These are phyloP conservation scores for Lindbergichthys nudifrons DNA, from an alignment of 2,797 vertebrate genomes.

Conservation along the genomic window DNA sequence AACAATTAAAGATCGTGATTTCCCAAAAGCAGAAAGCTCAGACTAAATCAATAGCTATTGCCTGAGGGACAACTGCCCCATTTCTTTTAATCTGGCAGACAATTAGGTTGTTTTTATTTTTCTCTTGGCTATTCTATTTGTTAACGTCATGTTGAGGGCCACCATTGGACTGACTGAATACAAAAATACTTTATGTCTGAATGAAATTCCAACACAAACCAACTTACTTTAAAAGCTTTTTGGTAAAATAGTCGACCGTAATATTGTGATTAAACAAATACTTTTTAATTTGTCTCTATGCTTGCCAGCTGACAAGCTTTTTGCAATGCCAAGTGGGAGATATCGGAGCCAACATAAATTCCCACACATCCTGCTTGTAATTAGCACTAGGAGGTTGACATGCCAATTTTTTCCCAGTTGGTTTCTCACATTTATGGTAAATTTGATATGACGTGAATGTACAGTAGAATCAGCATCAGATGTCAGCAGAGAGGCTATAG, in stretches of 20 bases:
- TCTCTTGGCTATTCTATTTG: slow-evolving; percentile 1
- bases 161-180: slow-evolving; percentile 3
- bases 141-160: slow-evolving; percentile 12
- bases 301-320: slow-evolving; percentile 60
- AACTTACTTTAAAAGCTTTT: slow-evolving; percentile 3
- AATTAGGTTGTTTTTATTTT: slow-evolving; percentile 4
- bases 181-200: background rate
- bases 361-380: slow-evolving; percentile 66
- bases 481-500: slow-evolving; percentile 53
- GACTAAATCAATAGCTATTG: slow-evolving; percentile 38
- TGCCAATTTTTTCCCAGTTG: slow-evolving; percentile 56
- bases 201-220: slow-evolving; percentile 16
- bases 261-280: slow-evolving; percentile 32
- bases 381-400: slow-evolving; percentile 68
- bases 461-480: slow-evolving; percentile 56
- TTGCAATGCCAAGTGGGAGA: slow-evolving; percentile 60
- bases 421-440: slow-evolving; percentile 62
- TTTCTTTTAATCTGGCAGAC: slow-evolving; percentile 28
- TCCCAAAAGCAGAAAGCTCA: slow-evolving; percentile 34
- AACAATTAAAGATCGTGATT: slow-evolving; percentile 36
- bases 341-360: slow-evolving; percentile 57
- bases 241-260: slow-evolving; percentile 8
- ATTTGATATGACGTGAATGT: slow-evolving; percentile 59
- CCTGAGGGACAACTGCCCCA: slow-evolving; percentile 17
- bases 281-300: slow-evolving; percentile 38